Evolutionary conservation across 2,113 vertebrate genomes (phyloP), one percentile per base, ranked within the genome.

Genomic region (Lichenostomus cassidix): DNA sequence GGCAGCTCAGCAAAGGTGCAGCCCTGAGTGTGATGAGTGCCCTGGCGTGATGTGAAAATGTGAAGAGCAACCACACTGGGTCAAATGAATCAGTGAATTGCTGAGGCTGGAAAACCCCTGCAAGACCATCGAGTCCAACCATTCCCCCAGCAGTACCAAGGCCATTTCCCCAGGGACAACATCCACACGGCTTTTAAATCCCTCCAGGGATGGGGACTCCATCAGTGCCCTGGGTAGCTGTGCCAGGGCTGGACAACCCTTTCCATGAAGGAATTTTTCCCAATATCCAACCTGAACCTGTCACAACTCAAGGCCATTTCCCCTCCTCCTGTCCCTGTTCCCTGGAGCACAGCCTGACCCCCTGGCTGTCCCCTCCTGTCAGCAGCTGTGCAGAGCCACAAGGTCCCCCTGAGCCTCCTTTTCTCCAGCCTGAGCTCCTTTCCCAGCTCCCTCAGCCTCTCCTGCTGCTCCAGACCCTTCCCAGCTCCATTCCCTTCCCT

Each of bases 291-390:
- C n/a, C n/a, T n/a, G n/a, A n/a, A n/a, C n/a, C n/a, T n/a, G n/a
- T n/a, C n/a, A n/a, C n/a, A 74, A 1, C 19, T 5, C 7, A 28
- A 29, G 24, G 22, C 7, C 0, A 0, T 39, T 59, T 1, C 44
- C 12, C 28, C 37, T 59, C 2, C 10, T 44, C 60, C 69, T 58
- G 31, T 74, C 44, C 27, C 52, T 39, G 37, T 37, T 74, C 59
- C 52, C 52, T 58, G 52, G 1, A 58, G 44, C 22, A 65, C 7
- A 89, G 28, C 52, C 44, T 2, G 0, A 50, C 2, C 9, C 17
- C 42, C 35, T 2, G 5, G 41, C 49, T 79, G 49, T 33, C 21
- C n/a, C 13, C 85, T 87, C 84, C 65, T 63, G 20, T 2, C 67
- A 73, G 76, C 58, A 62, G 4, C 3, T 77, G 39, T 60, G 42